Evolutionary conservation across 1,140 invertebrate genomes (phyloP), one percentile per base, ranked within the genome.

Genomic region (Armadillidium nasatum): DNA sequence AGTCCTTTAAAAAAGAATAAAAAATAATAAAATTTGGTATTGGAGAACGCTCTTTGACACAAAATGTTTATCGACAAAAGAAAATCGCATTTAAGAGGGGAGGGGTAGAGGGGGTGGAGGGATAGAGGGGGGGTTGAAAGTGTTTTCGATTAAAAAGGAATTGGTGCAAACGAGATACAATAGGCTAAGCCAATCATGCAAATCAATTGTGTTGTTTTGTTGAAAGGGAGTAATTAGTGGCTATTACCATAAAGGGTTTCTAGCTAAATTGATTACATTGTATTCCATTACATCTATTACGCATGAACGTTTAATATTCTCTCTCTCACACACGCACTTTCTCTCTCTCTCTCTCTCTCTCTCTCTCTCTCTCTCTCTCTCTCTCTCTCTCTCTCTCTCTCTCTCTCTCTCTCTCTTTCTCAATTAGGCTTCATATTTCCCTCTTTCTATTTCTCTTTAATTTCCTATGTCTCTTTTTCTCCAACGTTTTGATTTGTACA

Each of bases 351-450:
- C 33, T 33, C 33, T 60, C 13, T 60, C 13, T 60, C 15, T 71
- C n/a, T 70, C 22, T 70, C 71, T 44, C 71, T 45, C 71, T 79
- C 77, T 77, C 77, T 45, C 69, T 71, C 44, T 75, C 74, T 21
- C 44, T 68, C 45, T 33, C 44, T 44, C 70, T 76, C 43, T 75
- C 71, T 46, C 76, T 79, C 72, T 76, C 75, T 73, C 19, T 60
- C 76, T 78, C 60, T 22, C 76, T 60, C 71, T 71, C 78, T 54
- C 75, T 67, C 46, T 79, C 68, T 44, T 19, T 72, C 71, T 72
- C 71, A 4, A 19, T 44, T 45, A 13, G 1, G 10, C 33, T 4
- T 10, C 13, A 11, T 10, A 11, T 15, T n/a, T 19, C 43, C 13
- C 11, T 44, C 43, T 10, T 70, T 33, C 33, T 33, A 33, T 33